phyloP scores from a whole-genome alignment of 2,888 invertebrate genomes.

The Drosophila parthenogenetica region DNA sequence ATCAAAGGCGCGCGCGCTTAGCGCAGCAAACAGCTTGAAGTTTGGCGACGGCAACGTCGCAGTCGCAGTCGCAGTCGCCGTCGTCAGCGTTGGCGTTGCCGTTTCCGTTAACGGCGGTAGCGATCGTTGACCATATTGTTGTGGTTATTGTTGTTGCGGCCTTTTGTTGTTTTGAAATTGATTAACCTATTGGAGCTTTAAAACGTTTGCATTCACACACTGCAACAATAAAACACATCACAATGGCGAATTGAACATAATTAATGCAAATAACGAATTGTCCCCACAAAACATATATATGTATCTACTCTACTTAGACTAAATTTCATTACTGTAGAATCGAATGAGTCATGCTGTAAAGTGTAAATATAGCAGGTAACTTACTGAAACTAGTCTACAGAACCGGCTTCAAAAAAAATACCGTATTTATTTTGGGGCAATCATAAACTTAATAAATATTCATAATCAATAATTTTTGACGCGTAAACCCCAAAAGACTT shows the following conservation, averaged over 20 bases:
- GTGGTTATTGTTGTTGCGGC: background rate
- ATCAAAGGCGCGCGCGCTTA: conserved; percentile 43
- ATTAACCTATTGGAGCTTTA: conserved; percentile 33
- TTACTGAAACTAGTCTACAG: no score
- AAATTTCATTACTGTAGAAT: no score
- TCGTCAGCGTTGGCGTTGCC: conserved; percentile 17
- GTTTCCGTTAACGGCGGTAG: conserved; percentile 35
- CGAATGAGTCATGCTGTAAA: no score
- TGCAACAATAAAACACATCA: background rate
- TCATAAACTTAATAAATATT: no score
- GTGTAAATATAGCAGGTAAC: no score
- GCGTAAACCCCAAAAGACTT: no score
- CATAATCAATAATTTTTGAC: no score
- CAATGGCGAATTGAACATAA: background rate
- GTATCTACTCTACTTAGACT: background rate
- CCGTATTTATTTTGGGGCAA: no score
- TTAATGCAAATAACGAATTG: conserved; percentile 1
- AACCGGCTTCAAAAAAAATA: no score
- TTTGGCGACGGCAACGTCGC: background rate
- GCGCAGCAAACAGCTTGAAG: conserved; percentile 8
- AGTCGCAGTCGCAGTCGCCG: conserved; percentile 12
- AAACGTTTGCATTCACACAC: conserved; percentile 3
- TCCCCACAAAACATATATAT: background rate
- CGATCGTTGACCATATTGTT: conserved; percentile 26
- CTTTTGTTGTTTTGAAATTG: conserved; percentile 32